A percentile compares a stretch with the other conserved stretches of the same genome.
These are phyloP conservation scores for Epizoanthus rinbou DNA, from an alignment of 92 coral and sea anemone species.

Conservation along the genomic window DNA sequence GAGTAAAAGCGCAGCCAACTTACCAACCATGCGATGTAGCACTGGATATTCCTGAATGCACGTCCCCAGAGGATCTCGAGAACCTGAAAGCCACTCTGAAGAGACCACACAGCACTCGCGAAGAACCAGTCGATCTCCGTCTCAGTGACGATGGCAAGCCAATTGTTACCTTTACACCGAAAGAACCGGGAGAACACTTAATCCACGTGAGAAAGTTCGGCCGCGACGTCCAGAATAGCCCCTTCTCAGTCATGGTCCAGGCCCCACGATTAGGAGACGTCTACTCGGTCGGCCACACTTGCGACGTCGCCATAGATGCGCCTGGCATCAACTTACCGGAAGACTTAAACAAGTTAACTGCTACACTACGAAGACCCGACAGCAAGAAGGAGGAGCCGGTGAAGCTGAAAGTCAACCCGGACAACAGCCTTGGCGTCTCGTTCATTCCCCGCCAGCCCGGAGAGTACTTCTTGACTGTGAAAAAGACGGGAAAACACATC, in stretches of 20 bases:
- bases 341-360: slow-evolving; percentile 70
- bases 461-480: slow-evolving; percentile 88
- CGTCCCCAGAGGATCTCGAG: slow-evolving; percentile 44
- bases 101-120: slow-evolving; percentile 86
- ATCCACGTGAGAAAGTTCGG: slow-evolving; percentile 85
- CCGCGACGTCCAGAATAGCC: slow-evolving; percentile 93
- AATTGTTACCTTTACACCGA: slow-evolving; percentile 86
- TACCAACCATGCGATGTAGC: slow-evolving; percentile 55
- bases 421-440: slow-evolving; percentile 82
- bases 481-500: slow-evolving; percentile 74
- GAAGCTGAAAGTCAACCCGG: slow-evolving; percentile 78
- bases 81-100: slow-evolving; percentile 80
- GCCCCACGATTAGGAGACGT: slow-evolving; percentile 96
- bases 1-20: slow-evolving; percentile 31
- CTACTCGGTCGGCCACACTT: slow-evolving; percentile 94
- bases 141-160: slow-evolving; percentile 84
- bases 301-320: slow-evolving; percentile 72
- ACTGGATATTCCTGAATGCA: slow-evolving; percentile 55
- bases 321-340: slow-evolving; percentile 84
- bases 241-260: slow-evolving; percentile 97
- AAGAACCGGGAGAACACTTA: slow-evolving; percentile 95
- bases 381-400: slow-evolving; percentile 90
- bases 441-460: slow-evolving; percentile 96
- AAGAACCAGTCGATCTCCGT: slow-evolving; percentile 85
- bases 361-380: slow-evolving; percentile 90